phyloP scores from a whole-genome alignment of 2,113 vertebrate species.

The Rhadina sibilatrix region DNA sequence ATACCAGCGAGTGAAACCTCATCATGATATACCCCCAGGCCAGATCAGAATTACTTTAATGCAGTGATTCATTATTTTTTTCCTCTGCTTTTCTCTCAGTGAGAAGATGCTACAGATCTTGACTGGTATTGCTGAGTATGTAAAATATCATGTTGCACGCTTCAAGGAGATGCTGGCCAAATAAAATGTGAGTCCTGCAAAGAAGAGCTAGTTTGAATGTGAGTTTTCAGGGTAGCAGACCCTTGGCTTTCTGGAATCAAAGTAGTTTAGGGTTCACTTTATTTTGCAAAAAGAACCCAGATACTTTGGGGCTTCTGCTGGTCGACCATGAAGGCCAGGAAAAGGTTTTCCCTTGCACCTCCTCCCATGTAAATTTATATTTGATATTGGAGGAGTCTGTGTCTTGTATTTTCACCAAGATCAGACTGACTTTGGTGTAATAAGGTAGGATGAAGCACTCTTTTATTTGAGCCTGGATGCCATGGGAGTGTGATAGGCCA shows the following conservation, averaged over 20 bases:
- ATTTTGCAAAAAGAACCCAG: not conserved
- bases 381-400: rapidly evolving
- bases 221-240: not conserved
- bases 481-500: not conserved
- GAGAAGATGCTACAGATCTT: not conserved
- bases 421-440: not conserved
- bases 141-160: not conserved
- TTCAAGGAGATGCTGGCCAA: not conserved
- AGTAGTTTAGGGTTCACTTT: not conserved
- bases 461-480: not conserved
- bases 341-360: not conserved
- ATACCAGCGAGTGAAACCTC: conserved; percentile 25
- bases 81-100: not conserved
- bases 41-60: conserved; percentile 55
- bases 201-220: not conserved
- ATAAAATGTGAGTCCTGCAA: not conserved
- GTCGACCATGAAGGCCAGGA: not conserved
- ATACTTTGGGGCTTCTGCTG: not conserved
- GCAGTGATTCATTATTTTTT: not conserved
- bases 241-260: not conserved
- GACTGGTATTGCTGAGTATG: not conserved
- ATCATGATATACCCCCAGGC: conserved; percentile 18
- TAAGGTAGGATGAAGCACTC: not conserved
- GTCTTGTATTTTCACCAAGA: not conserved
- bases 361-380: not conserved